Evolutionary conservation across 2,113 vertebrate genomes (phyloP).

Genomic region (Numida meleagris): DNA sequence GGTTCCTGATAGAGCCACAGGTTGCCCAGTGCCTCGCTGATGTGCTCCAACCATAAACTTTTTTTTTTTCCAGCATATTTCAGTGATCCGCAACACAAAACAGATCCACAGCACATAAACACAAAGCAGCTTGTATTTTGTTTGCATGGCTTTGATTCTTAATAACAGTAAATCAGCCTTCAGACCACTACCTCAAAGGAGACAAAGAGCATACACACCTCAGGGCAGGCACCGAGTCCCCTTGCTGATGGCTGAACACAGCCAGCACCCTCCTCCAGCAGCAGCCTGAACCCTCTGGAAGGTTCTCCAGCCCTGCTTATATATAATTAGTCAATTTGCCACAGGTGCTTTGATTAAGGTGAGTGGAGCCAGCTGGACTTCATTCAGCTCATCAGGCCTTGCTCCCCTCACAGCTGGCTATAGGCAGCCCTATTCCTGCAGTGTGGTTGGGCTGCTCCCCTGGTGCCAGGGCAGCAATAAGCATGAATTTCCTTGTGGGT

Average conservation of each 20-base stretch:
- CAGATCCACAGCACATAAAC: accelerated
- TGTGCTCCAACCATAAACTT: accelerated
- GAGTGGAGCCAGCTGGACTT: neutral
- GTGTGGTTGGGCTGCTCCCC: neutral
- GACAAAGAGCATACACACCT: neutral
- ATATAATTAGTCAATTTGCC: neutral
- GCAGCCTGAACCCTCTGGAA: accelerated
- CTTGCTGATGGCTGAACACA: accelerated
- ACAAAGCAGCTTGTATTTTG: accelerated
- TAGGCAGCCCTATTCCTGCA: too few relatives aligned
- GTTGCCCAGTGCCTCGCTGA: accelerated
- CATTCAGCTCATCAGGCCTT: neutral
- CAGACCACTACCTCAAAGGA: accelerated
- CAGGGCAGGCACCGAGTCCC: accelerated
- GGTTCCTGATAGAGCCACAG: neutral
- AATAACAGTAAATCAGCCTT: accelerated
- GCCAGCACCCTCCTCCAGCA: accelerated
- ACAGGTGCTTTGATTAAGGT: neutral
- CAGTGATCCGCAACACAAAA: accelerated
- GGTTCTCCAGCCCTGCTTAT: accelerated
- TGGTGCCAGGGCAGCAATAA: neutral
- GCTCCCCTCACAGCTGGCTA: neutral
- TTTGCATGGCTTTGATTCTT: accelerated
- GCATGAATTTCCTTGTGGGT: accelerated
- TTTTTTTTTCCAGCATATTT: neutral